Base-by-base conservation (phyloP, 2,797 vertebrate species). In the Anguilla megastoma region DNA sequence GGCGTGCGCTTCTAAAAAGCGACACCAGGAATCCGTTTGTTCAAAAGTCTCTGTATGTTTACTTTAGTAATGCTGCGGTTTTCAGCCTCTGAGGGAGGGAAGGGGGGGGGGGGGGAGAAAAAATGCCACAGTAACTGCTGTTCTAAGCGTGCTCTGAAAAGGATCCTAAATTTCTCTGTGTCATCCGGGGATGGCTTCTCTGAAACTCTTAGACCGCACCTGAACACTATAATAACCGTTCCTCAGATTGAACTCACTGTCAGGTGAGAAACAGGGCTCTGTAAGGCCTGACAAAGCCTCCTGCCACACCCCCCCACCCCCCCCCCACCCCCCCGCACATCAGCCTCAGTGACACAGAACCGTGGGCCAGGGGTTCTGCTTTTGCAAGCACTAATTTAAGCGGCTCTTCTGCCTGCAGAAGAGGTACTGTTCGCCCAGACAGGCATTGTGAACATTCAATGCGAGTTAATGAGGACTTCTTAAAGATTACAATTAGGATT, bases 51-150 rank as follows among this genome's bases (percentile, higher is more conserved):
- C 27, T 50, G 18, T 8, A 48, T 48, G 45, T 48, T 45, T 80
- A 80, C 76, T 50, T 80, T 50, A 80, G 76, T 50, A 80, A 80
- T 80, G 41, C 76, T 80, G 41, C 3, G 45, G 45, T 80, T 80
- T 80, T 45, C 41, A 80, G 33, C 30, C 33, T 79, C 36, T 45
- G 36, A 36, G 3, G 33, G 12, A 21, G 9, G 27, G 63, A 21
- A 6, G 60, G 60, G 63, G 24, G 63, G 2, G 21, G 9, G 9
- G 1, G 50, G 9, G 9, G 6, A 3, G 24, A 56, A 56, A 56
- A 56, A 56, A 56, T 14, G 2, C 54, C 24, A 27, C n/a, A 1
- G 4, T 9, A 27, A 74, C 69, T 41, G 36, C 36, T 41, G 36
- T 41, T 41, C 36, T 41, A 41, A 33, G 16, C 16, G 33, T 41